phyloP scores from a whole-genome alignment of 2,888 invertebrate species.

The Heliconius charithonia region DNA sequence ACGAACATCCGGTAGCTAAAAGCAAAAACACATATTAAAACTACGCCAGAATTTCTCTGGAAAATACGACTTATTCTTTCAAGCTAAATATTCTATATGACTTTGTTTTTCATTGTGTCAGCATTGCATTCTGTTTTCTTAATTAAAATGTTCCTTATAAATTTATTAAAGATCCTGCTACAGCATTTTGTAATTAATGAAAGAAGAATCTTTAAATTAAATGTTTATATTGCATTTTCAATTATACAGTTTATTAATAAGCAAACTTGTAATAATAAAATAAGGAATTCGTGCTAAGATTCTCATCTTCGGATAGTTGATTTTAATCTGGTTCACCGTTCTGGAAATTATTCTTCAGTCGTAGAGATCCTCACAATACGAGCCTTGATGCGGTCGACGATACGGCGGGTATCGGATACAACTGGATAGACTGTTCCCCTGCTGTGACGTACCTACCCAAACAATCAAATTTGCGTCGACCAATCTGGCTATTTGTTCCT shows the following conservation, averaged over 20 bases:
- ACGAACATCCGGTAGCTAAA: constrained; percentile 11
- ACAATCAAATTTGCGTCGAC: too few relatives aligned
- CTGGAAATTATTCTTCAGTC: too few relatives aligned
- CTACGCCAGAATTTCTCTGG: not conserved
- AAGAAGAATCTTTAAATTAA: not conserved
- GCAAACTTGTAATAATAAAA: not conserved
- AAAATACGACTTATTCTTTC: constrained; percentile 13
- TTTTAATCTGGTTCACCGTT: too few relatives aligned
- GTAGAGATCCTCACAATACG: too few relatives aligned
- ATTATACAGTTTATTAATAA: not conserved
- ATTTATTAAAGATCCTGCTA: constrained; percentile 3
- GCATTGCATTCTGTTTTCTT: constrained; percentile 18
- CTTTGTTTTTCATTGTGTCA: constrained; percentile 19
- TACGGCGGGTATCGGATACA: too few relatives aligned
- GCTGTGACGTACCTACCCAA: too few relatives aligned
- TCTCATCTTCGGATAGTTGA: too few relatives aligned
- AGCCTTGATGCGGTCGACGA: too few relatives aligned
- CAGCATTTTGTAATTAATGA: constrained; percentile 17
- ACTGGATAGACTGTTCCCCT: too few relatives aligned
- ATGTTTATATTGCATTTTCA: not conserved
- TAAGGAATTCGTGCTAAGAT: too few relatives aligned
- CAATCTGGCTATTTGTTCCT: too few relatives aligned
- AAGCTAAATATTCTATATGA: constrained; percentile 13
- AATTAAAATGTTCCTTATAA: constrained; percentile 20
- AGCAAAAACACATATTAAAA: constrained; percentile 1